These are phyloP conservation scores for Odocoileus virginianus DNA, from an alignment of 2,113 vertebrate species.

Conservation along the genomic window DNA sequence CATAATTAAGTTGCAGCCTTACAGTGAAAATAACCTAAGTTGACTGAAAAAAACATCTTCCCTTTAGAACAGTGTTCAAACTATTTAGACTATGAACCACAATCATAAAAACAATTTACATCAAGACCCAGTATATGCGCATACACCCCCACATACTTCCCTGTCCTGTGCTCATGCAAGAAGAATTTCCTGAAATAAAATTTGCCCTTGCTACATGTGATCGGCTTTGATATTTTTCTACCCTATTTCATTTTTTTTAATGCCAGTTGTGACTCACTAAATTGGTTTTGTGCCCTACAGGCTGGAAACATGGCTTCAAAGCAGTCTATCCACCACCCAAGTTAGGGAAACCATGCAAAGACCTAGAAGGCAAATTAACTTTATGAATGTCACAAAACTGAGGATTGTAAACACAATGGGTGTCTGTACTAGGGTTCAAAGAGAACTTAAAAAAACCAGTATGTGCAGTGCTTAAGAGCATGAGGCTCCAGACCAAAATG, in stretches of 20 bases:
- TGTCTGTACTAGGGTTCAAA: not conserved
- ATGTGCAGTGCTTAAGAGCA: not conserved
- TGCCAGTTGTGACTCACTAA: not conserved
- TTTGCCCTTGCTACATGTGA: not conserved
- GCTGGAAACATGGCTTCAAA: not conserved
- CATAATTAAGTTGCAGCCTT: not conserved
- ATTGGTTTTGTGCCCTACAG: not conserved
- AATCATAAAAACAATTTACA: conserved; percentile 10
- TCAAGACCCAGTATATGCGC: not conserved
- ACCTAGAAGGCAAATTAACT: not conserved
- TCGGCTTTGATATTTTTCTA: not conserved
- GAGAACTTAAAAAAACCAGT: not conserved
- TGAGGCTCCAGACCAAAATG: not conserved
- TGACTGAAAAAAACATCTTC: not conserved
- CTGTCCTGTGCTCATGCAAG: not conserved
- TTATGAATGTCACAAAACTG: not conserved
- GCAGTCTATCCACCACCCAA: not conserved
- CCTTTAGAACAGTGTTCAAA: not conserved
- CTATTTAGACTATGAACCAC: not conserved
- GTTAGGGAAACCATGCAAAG: not conserved
- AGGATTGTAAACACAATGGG: not conserved
- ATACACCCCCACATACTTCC: not conserved
- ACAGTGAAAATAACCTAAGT: not conserved
- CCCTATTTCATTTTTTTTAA: not conserved
- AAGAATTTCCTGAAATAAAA: conserved; percentile 21